Evolutionary conservation across 1,140 invertebrate species (phyloP), one percentile per base, ranked within the genome.

Genomic region (roundworm (Caenorhabditis elegans)): DNA sequence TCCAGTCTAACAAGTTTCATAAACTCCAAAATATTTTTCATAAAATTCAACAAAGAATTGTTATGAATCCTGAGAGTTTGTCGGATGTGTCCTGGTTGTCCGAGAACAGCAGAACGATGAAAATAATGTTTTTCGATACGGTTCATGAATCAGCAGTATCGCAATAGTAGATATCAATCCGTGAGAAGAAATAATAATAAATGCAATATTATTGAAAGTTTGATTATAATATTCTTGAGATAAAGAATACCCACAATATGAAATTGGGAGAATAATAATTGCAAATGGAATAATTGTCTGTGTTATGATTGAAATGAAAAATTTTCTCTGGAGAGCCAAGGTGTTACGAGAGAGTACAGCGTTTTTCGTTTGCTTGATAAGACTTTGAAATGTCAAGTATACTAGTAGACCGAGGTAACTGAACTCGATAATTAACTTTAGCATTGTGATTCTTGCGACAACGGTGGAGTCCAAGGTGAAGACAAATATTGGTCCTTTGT

Each of bases 111-210:
- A n/a, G n/a, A n/a, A n/a, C n/a, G n/a, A n/a, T n/a, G n/a, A n/a
- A n/a, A n/a, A n/a, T 6, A 60, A 10, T 6, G 26, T 17, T 31
- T 10, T 60, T 22, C 60, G 34, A 22, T 70, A 70, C 10, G 60
- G 60, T 43, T 70, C 34, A 39, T 70, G 60, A 43, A 70, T 70
- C n/a, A 70, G 28, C 11, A 39, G 22, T 3, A 70, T 70, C 0
- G 60, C 60, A 70, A 70, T 43, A 17, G 60, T 70, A 11, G 60
- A 70, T 39, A 70, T 70, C 26, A 70, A 70, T 39, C 60, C 60
- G n/a, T 70, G 60, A 17, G 60, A 39, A 3, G 31, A 22, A 39
- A 70, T 70, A 0, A 70, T 28, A 22, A 70, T 36, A 13, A 70
- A 70, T 22, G 60, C 60, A 70, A 70, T 17, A 22, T 70, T 70